Evolutionary conservation across 1,140 invertebrate species (phyloP).

Genomic region (Plectrocnemia conspersa): DNA sequence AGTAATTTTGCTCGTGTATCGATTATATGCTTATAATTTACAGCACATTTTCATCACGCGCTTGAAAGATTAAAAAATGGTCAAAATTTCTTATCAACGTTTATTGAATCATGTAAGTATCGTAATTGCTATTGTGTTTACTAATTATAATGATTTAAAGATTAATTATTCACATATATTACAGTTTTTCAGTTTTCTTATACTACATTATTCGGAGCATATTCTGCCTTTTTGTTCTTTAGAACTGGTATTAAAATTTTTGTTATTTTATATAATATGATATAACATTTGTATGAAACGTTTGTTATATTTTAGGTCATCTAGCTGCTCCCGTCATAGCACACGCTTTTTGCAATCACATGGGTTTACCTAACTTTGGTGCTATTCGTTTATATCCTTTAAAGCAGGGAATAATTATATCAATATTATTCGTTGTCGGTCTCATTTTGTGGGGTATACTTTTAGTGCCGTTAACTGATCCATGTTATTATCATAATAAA

Average conservation of each 20-base stretch:
- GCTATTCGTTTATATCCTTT: constrained; percentile 68
- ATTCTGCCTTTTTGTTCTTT: constrained; percentile 84
- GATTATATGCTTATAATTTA: constrained; percentile 30
- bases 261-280: background rate
- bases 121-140: constrained; percentile 21
- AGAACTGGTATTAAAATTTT: constrained; percentile 55
- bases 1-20: background rate
- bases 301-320: constrained; percentile 62
- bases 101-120: constrained; percentile 65
- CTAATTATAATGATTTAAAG: too few species aligned
- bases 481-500: constrained; percentile 69
- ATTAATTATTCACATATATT: constrained; percentile 39
- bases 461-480: constrained; percentile 73
- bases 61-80: constrained; percentile 72
- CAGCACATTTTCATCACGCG: constrained; percentile 90
- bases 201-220: constrained; percentile 89
- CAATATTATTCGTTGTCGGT: constrained; percentile 68
- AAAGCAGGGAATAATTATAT: constrained; percentile 59
- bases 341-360: constrained; percentile 93
- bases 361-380: constrained; percentile 87
- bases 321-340: constrained; percentile 81
- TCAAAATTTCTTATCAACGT: constrained; percentile 59
- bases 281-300: background rate
- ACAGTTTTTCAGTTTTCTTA: constrained; percentile 84
- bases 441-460: constrained; percentile 73